These are phyloP conservation scores for Varanus komodoensis DNA, from an alignment of 2,113 vertebrate species.

Conservation along the genomic window DNA sequence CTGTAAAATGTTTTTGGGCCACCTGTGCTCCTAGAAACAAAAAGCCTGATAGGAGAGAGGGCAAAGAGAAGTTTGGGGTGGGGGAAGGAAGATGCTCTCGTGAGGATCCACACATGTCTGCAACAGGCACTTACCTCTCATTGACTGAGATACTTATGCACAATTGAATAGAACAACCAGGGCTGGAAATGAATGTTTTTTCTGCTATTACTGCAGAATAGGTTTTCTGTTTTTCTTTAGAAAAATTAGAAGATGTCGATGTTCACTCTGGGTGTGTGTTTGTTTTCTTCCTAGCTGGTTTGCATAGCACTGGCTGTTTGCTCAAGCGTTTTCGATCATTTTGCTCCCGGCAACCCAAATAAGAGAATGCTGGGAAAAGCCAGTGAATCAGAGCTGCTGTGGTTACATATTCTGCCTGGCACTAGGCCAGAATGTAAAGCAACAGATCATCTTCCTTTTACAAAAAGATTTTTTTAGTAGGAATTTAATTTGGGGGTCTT, in stretches of 20 bases:
- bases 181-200: not conserved
- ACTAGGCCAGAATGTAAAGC: slow-evolving; percentile 14
- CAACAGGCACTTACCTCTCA: not conserved
- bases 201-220: not conserved
- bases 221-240: not conserved
- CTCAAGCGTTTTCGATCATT: slow-evolving; percentile 21
- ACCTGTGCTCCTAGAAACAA: not conserved
- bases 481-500: not conserved
- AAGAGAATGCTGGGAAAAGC: slow-evolving; percentile 22
- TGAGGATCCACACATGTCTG: not conserved
- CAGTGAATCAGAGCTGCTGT: slow-evolving; percentile 18
- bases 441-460: not conserved
- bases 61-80: not conserved
- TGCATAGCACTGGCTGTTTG: slow-evolving; percentile 17
- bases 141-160: not conserved
- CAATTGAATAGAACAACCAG: not conserved
- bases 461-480: not conserved
- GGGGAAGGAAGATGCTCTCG: not conserved
- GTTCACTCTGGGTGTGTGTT: not conserved
- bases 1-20: slow-evolving; percentile 6
- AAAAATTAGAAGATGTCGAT: not conserved
- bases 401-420: slow-evolving; percentile 11
- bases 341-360: slow-evolving; percentile 25
- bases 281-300: not conserved
- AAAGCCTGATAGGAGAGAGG: not conserved